Evolutionary conservation across 2,888 invertebrate genomes (phyloP), one percentile per base, ranked within the genome.

Genomic region (Cynaeus angustus): DNA sequence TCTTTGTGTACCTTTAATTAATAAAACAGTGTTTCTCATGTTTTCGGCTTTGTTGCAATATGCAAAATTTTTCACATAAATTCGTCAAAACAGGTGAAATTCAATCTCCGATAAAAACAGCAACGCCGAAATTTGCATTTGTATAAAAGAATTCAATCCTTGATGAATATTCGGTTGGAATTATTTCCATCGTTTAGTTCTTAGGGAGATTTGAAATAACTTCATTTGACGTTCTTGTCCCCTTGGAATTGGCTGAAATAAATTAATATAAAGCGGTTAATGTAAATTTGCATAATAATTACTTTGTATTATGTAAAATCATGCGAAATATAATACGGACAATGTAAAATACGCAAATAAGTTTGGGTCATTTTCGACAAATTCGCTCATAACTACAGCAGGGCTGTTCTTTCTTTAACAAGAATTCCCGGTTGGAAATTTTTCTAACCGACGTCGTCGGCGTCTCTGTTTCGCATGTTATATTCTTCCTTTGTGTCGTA

Each of bases 1-100:
- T 33, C 10, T 10, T 41, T 59, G 46, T 59, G 30, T 53, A 53
- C 6, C 12, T 21, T 21, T 16, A 16, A n/a, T 9, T 46, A 46
- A 14, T 46, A 3, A 46, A 46, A 46, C 56, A 56, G 56, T 56
- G 43, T 56, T 56, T 56, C 56, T 56, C 56, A 56, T 56, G 28
- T 7, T 33, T 33, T 33, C 33, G 33, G 33, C 7, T 33, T 33
- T 33, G 33, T 33, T 33, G 21, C 21, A 4, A 21, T 21, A 21
- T 21, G 21, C 21, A 21, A 21, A 21, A 3, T 1, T 33, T 33
- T 7, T n/a, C n/a, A 33, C 2, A n/a, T 9, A 33, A 33, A 33
- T 33, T 33, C 9, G 33, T n/a, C 33, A 33, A 7, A 33, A 33
- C 33, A 33, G 33, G 33, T 41, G 13, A 41, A 41, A 41, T 41